These are phyloP conservation scores for Adelognathus sp. DNA, from an alignment of 2,888 invertebrate species.

Conservation along the genomic window DNA sequence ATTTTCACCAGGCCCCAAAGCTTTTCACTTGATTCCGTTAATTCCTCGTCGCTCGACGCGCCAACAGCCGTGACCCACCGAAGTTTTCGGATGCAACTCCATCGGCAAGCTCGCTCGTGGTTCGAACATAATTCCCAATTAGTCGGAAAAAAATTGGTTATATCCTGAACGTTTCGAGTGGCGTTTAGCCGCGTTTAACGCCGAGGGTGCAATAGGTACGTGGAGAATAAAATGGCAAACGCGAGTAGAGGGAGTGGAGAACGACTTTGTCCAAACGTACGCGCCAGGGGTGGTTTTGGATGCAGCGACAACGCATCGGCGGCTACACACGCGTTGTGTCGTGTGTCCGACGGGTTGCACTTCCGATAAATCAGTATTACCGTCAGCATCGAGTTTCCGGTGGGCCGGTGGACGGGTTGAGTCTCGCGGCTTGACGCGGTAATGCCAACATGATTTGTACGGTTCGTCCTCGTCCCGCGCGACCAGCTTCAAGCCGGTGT, in stretches of 20 bases:
- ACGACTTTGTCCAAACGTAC: conserved; percentile 24
- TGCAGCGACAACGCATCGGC: conserved; percentile 47
- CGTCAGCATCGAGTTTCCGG: conserved; percentile 77
- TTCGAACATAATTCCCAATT: conserved; percentile 63
- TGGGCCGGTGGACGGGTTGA: conserved; percentile 74
- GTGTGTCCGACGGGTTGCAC: conserved; percentile 64
- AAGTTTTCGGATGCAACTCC: conserved; percentile 37
- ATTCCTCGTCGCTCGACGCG: conserved; percentile 34
- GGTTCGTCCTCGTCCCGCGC: conserved; percentile 53
- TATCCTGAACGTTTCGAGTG: conserved; percentile 31
- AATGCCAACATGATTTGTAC: conserved; percentile 81
- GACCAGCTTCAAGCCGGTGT: conserved; percentile 31
- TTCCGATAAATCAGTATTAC: conserved; percentile 80
- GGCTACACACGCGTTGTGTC: not conserved
- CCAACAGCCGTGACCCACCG: conserved; percentile 3
- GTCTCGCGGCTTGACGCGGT: conserved; percentile 78
- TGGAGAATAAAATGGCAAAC: conserved; percentile 47
- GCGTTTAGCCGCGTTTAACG: conserved; percentile 7
- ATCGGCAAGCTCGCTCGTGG: conserved; percentile 33
- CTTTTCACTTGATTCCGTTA: conserved; percentile 35
- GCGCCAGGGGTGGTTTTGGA: conserved; percentile 29
- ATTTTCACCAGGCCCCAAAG: conserved; percentile 37
- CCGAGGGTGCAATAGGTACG: conserved; percentile 3
- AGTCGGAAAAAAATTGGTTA: conserved; percentile 63
- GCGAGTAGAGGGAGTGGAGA: conserved; percentile 13